Evolutionary conservation across 92 coral and sea anemone genomes (phyloP).

Genomic region (Muricea muricata): DNA sequence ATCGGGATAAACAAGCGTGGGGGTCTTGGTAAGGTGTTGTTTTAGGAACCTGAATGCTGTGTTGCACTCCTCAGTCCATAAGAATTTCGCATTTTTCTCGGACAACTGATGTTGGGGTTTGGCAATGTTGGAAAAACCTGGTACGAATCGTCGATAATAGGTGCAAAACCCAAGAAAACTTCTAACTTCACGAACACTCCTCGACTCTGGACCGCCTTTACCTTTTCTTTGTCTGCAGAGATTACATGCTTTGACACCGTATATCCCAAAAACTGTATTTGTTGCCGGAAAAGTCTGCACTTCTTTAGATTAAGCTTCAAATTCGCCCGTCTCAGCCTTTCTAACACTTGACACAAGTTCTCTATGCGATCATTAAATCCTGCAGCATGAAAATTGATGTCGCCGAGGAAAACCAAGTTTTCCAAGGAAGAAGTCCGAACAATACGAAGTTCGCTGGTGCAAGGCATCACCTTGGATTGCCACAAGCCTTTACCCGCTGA

Average conservation of each 20-base stretch:
- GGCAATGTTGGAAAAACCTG: conserved; percentile 2
- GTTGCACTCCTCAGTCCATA: conserved; percentile 58
- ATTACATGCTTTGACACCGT: background rate
- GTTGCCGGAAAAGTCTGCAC: background rate
- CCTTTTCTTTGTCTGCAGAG: background rate
- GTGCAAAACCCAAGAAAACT: conserved; percentile 33
- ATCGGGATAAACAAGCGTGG: conserved; percentile 70
- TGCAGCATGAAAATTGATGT: background rate
- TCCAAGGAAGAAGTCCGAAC: background rate
- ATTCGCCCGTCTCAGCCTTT: background rate
- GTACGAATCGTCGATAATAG: background rate
- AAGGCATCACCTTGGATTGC: conserved; percentile 2
- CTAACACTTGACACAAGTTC: conserved; percentile 7
- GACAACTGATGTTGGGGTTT: background rate
- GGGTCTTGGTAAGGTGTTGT: conserved; percentile 58
- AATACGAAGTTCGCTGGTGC: conserved; percentile 3
- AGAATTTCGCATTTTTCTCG: background rate
- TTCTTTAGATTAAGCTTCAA: conserved; percentile 26
- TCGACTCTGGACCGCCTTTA: background rate
- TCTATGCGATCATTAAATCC: background rate
- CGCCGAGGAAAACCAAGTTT: conserved; percentile 17
- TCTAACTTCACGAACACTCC: background rate
- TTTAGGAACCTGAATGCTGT: conserved; percentile 56
- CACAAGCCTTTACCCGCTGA: background rate
- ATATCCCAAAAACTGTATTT: background rate